Percentiles rank a stretch among this genome's conserved stretches.
Conservation (phyloP, 2,888 invertebrate species). For the Leucophora obtusa region DNA sequence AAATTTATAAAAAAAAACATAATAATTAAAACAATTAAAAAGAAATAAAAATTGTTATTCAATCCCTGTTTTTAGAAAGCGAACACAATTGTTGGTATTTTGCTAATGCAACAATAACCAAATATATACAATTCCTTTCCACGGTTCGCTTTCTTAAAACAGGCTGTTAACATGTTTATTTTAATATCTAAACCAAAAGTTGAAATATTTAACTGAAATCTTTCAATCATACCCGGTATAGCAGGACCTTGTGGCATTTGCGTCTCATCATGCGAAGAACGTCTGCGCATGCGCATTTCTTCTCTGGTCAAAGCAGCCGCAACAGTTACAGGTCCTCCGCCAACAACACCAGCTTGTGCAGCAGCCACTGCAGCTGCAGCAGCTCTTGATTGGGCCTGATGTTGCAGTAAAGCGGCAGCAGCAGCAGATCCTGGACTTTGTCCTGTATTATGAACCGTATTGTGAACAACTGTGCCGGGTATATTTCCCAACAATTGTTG, state of each 20-base stretch:
- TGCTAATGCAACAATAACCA: too few relatives aligned
- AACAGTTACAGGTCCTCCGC: conserved; percentile 64
- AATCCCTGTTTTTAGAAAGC: too few relatives aligned
- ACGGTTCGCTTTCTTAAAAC: too few relatives aligned
- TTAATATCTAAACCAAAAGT: neutral
- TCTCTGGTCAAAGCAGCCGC: conserved; percentile 75
- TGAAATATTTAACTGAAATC: conserved; percentile 10
- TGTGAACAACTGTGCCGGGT: conserved; percentile 72
- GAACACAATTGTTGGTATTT: too few relatives aligned
- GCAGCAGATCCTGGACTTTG: conserved; percentile 75
- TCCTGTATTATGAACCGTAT: conserved; percentile 71
- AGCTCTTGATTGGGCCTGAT: conserved; percentile 76
- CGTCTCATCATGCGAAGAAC: conserved; percentile 79
- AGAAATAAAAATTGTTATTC: too few relatives aligned
- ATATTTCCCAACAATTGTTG: conserved; percentile 76
- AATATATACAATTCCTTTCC: too few relatives aligned
- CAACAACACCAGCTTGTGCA: conserved; percentile 71
- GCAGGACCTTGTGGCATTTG: conserved; percentile 74
- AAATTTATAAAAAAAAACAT: too few relatives aligned
- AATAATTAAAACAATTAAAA: too few relatives aligned
- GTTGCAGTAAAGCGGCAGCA: conserved; percentile 76
- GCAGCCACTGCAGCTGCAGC: conserved; percentile 75
- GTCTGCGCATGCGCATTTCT: conserved; percentile 77
- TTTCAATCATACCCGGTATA: conserved; percentile 73
- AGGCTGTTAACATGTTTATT: too few relatives aligned